These are phyloP conservation scores for Heterodera schachtii DNA, from an alignment of 1,140 invertebrate genomes.

Conservation along the genomic window DNA sequence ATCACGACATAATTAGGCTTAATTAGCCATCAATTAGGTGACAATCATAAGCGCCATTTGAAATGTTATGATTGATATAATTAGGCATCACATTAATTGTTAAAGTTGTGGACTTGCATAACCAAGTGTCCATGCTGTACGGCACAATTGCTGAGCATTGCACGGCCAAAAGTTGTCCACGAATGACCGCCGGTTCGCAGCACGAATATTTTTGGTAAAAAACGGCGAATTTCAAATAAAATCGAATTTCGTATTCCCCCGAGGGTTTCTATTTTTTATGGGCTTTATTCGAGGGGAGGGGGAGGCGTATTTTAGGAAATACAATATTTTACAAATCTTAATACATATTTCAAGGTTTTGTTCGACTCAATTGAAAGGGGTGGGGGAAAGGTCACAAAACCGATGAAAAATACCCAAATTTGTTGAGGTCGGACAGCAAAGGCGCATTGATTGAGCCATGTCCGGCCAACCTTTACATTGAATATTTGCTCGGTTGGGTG, in stretches of 20 bases:
- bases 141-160: conserved; percentile 99
- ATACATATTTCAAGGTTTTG: too few species aligned
- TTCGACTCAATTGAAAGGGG: too few species aligned
- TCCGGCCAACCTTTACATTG: conserved; percentile 77
- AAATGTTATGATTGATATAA: too few species aligned
- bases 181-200: conserved; percentile 92
- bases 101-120: conserved; percentile 96
- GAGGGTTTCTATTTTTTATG: too few species aligned
- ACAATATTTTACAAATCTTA: too few species aligned
- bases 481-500: conserved; percentile 99
- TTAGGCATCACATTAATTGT: conserved; percentile 43
- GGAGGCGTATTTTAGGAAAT: too few species aligned
- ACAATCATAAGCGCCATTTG: too few species aligned
- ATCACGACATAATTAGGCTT: not conserved
- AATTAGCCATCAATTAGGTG: too few species aligned
- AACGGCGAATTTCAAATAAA: too few species aligned
- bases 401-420: not conserved
- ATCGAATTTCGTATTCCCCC: too few species aligned
- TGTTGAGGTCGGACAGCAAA: conserved; percentile 29
- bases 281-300: too few species aligned
- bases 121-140: conserved; percentile 99
- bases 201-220: conserved; percentile 97
- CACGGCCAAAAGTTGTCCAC: conserved; percentile 92
- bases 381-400: too few species aligned
- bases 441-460: conserved; percentile 21